Evolutionary conservation across 2,888 invertebrate genomes (phyloP).

Genomic region (Eugnorisma glareosa): DNA sequence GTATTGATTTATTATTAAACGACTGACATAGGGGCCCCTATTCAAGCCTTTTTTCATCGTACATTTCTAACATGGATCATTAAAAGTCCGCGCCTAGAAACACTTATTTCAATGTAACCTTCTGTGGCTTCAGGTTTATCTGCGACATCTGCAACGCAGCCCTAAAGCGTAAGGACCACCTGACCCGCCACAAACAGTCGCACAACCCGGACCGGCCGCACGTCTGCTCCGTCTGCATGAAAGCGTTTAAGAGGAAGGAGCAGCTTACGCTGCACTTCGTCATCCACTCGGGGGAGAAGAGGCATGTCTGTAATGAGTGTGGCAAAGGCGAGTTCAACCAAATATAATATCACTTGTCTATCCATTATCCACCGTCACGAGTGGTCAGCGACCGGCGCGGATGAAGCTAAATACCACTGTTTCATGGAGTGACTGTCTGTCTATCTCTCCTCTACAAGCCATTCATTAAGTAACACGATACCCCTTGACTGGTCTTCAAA

Average conservation of each 20-base stretch:
- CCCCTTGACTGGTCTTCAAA: background rate
- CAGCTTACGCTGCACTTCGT: constrained; percentile 97
- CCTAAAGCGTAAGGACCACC: constrained; percentile 95
- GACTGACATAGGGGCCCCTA: background rate
- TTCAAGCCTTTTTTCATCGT: background rate
- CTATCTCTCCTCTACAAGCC: background rate
- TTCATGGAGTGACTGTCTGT: background rate
- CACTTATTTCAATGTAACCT: background rate
- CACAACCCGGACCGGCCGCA: constrained; percentile 97
- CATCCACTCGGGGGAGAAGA: constrained; percentile 97
- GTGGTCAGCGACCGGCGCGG: background rate
- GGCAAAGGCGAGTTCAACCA: constrained; percentile 92
- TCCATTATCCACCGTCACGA: background rate
- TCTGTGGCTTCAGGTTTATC: constrained; percentile 91
- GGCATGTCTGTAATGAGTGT: constrained; percentile 96
- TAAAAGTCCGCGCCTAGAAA: background rate
- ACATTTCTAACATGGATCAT: background rate
- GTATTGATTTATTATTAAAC: background rate
- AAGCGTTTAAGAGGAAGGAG: constrained; percentile 97
- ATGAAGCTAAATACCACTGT: background rate
- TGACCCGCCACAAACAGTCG: constrained; percentile 96
- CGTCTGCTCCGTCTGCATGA: constrained; percentile 96
- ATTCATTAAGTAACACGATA: background rate
- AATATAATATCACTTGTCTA: background rate
- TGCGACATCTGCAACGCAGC: constrained; percentile 97